phyloP scores from a whole-genome alignment of 2,113 vertebrate species.

The Gymnogyps californianus region DNA sequence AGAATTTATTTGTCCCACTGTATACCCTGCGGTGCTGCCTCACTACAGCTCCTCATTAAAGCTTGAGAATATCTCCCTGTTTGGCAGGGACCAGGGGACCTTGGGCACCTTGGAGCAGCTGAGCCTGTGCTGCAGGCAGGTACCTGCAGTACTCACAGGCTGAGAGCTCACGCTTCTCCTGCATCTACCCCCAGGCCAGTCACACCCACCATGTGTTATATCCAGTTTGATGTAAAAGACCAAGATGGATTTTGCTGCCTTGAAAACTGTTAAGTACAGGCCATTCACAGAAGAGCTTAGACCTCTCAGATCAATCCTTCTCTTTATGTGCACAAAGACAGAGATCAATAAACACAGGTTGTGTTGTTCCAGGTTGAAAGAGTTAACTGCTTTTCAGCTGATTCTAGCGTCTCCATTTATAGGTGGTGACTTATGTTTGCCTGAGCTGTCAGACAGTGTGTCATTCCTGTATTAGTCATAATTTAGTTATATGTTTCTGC shows the following conservation, averaged over 20 bases:
- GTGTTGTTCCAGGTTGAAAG: background rate
- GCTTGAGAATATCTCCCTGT: background rate
- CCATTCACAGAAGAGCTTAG: background rate
- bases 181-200: background rate
- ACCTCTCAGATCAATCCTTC: background rate
- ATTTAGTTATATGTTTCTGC: background rate
- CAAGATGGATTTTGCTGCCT: background rate
- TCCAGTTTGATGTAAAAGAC: background rate
- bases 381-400: background rate
- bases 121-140: background rate
- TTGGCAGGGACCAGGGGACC: background rate
- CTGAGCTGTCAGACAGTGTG: slow-evolving; percentile 20
- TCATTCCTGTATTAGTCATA: slow-evolving; percentile 38
- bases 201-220: background rate
- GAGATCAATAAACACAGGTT: background rate
- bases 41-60: background rate
- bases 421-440: background rate
- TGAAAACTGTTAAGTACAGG: background rate
- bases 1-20: background rate
- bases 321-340: background rate
- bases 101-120: background rate
- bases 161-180: background rate
- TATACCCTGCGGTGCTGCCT: background rate
- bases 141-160: too few species aligned
- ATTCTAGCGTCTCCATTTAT: background rate